phyloP scores from a whole-genome alignment of 1,140 invertebrate genomes.

The Anoplolepis gracilipes region DNA sequence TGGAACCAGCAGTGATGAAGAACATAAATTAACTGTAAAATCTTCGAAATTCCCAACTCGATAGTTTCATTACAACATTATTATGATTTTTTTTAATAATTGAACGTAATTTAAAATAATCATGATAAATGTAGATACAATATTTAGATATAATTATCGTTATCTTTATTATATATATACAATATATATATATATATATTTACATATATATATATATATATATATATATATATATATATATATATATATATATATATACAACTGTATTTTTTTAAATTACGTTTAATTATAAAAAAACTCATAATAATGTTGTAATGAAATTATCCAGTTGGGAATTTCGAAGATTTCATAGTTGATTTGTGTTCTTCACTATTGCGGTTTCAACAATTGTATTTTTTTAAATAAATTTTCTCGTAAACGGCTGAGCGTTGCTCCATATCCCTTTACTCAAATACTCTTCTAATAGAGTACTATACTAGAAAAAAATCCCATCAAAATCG shows the following conservation, averaged over 20 bases:
- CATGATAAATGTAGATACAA: conserved; percentile 1
- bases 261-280: background rate
- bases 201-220: too few species aligned
- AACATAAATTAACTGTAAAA: conserved; percentile 47
- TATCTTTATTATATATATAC: too few species aligned
- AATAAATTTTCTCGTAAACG: too few species aligned
- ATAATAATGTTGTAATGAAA: conserved; percentile 34
- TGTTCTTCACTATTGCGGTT: conserved; percentile 14
- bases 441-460: too few species aligned
- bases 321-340: conserved; percentile 5
- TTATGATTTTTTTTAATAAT: background rate
- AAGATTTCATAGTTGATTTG: conserved; percentile 55
- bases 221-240: too few species aligned
- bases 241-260: too few species aligned
- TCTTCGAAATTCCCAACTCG: conserved; percentile 35
- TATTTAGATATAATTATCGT: too few species aligned
- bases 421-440: too few species aligned
- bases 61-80: conserved; percentile 17
- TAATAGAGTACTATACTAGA: too few species aligned
- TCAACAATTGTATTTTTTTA: too few species aligned
- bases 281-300: background rate
- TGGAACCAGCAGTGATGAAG: conserved; percentile 23
- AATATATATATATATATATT: too few species aligned
- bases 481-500: too few species aligned
- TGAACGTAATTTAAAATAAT: background rate